Conservation (phyloP, 2,113 vertebrate species). For the Zosterops japonicus region DNA sequence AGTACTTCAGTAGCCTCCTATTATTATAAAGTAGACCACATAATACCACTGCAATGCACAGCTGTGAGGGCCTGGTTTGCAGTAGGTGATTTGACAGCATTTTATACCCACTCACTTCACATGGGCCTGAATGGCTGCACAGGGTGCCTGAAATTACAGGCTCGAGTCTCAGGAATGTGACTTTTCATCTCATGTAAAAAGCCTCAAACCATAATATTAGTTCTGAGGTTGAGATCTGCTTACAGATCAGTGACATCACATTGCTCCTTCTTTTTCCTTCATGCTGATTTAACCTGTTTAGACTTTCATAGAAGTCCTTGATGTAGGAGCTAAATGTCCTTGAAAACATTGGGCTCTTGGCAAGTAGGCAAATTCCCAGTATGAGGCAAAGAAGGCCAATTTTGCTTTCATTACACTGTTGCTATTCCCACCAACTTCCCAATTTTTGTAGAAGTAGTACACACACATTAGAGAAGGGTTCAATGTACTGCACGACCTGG, state of each 20-base stretch:
- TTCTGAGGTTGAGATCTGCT: constrained; percentile 49
- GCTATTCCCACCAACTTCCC: constrained; percentile 64
- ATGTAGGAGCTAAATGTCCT: constrained; percentile 47
- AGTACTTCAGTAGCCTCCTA: neutral
- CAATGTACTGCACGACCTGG: constrained; percentile 39
- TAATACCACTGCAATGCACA: neutral
- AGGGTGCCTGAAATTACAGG: neutral
- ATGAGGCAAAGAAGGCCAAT: constrained; percentile 55
- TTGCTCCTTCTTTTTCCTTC: constrained; percentile 9
- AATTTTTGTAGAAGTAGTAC: constrained; percentile 58
- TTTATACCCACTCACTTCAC: neutral
- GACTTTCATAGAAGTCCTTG: constrained; percentile 54
- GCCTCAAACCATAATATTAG: constrained; percentile 54
- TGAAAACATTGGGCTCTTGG: constrained; percentile 60
- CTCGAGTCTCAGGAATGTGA: neutral
- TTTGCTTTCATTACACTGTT: constrained; percentile 61
- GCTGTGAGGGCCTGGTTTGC: neutral
- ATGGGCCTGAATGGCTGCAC: neutral
- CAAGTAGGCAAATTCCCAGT: constrained; percentile 68
- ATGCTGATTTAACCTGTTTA: constrained; percentile 63
- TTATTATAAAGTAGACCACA: neutral
- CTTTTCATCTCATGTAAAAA: constrained; percentile 37
- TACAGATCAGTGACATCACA: constrained; percentile 60
- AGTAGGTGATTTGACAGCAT: neutral
- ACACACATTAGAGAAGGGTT: constrained; percentile 6